phyloP scores from a whole-genome alignment of 2,888 invertebrate species.

The Sipha maydis region DNA sequence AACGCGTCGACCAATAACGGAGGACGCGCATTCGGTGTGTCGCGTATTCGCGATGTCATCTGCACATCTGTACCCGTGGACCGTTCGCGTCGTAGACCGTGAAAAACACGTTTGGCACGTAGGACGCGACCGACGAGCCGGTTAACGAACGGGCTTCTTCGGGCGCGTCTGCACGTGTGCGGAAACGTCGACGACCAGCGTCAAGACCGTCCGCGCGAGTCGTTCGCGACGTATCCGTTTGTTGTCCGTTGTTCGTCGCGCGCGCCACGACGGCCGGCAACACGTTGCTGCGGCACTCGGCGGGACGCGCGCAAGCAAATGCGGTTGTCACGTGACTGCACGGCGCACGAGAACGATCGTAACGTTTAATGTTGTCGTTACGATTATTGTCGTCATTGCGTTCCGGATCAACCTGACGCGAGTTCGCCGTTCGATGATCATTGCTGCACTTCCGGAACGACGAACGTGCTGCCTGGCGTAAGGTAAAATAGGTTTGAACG shows the following conservation, averaged over 20 bases:
- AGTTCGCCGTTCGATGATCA: too few relatives aligned
- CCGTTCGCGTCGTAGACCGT: slow-evolving; percentile 23
- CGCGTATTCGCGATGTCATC: not conserved
- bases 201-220: not conserved
- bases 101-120: slow-evolving; percentile 48
- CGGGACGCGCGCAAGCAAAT: too few relatives aligned
- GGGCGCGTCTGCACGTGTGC: not conserved
- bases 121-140: not conserved
- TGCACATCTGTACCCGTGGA: not conserved
- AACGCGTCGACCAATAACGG: not conserved
- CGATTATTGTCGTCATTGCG: too few relatives aligned
- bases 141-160: slow-evolving; percentile 35
- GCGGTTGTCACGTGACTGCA: too few relatives aligned
- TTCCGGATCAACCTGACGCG: too few relatives aligned
- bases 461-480: not conserved
- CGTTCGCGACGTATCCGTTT: not conserved
- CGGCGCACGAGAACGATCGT: too few relatives aligned
- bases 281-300: too few relatives aligned
- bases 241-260: too few relatives aligned
- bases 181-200: not conserved
- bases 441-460: not conserved
- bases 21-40: not conserved
- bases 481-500: too few relatives aligned
- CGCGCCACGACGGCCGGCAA: too few relatives aligned
- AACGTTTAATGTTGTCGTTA: too few relatives aligned